A percentile compares a stretch with the other conserved stretches of the same genome.
phyloP scores from a whole-genome alignment of 2,888 invertebrate genomes.

The Lymantria dispar region DNA sequence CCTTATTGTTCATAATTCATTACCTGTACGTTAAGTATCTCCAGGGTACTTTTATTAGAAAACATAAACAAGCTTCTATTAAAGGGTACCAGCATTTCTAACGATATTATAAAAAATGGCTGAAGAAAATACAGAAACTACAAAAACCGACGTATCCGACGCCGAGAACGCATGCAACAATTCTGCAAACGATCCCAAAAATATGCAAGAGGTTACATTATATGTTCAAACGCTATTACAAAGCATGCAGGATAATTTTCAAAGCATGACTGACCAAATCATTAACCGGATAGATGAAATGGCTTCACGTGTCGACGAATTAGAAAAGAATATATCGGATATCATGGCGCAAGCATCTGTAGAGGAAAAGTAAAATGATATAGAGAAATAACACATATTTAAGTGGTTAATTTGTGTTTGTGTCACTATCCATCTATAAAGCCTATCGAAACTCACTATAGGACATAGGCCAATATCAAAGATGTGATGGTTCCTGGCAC shows the following conservation, averaged over 20 bases:
- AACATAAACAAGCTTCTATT: too few relatives aligned
- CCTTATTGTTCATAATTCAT: too few relatives aligned
- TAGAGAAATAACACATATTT: too few relatives aligned
- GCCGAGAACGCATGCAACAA: constrained; percentile 59
- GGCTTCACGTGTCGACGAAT: constrained; percentile 98
- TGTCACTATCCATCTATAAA: too few relatives aligned
- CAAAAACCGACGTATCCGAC: constrained; percentile 49
- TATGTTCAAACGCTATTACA: constrained; percentile 97
- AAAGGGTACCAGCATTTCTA: too few relatives aligned
- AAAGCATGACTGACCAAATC: constrained; percentile 99
- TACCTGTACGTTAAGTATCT: too few relatives aligned
- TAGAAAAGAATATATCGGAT: constrained; percentile 98
- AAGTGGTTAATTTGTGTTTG: too few relatives aligned
- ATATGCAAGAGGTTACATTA: constrained; percentile 95
- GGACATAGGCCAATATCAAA: too few relatives aligned
- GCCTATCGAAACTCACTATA: too few relatives aligned
- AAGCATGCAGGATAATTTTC: constrained; percentile 99
- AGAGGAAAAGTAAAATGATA: constrained; percentile 82
- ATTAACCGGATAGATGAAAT: constrained; percentile 98
- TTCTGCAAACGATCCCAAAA: constrained; percentile 90
- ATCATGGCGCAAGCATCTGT: constrained; percentile 98
- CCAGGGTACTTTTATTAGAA: too few relatives aligned
- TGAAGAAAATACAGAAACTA: constrained; percentile 61
- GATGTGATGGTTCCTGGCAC: too few relatives aligned
- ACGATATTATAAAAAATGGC: constrained; percentile 45